These are phyloP conservation scores for Aphidius colemani DNA, from an alignment of 2,888 invertebrate species.

Conservation along the genomic window DNA sequence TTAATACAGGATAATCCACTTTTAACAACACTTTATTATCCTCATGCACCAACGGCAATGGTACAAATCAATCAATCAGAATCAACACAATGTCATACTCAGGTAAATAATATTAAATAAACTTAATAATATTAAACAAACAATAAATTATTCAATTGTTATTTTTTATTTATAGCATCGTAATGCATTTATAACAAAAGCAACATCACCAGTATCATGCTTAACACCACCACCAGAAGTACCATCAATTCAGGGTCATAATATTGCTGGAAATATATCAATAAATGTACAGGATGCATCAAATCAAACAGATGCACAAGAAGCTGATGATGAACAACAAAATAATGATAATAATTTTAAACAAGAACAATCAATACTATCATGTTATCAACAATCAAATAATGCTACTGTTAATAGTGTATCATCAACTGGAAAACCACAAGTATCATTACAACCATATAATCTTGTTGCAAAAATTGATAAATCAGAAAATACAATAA, in stretches of 20 bases:
- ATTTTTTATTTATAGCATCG: constrained; percentile 43
- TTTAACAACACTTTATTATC: constrained; percentile 55
- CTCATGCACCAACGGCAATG: constrained; percentile 54
- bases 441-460: constrained; percentile 5
- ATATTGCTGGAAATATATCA: constrained; percentile 62
- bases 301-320: constrained; percentile 80
- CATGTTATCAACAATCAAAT: constrained; percentile 44
- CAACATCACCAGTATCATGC: constrained; percentile 64
- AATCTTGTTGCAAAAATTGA: constrained; percentile 43
- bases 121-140: background rate
- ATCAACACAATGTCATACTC: constrained; percentile 53
- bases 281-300: constrained; percentile 78
- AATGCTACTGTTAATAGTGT: constrained; percentile 47
- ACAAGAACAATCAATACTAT: constrained; percentile 48
- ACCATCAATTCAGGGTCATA: constrained; percentile 56
- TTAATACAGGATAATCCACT: constrained; percentile 52
- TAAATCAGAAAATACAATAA: constrained; percentile 48
- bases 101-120: constrained; percentile 42
- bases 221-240: constrained; percentile 70
- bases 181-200: constrained; percentile 56
- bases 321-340: constrained; percentile 46
- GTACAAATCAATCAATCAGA: constrained; percentile 55
- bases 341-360: constrained; percentile 44
- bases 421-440: constrained; percentile 37
- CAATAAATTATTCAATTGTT: background rate